phyloP scores from a whole-genome alignment of 2,113 vertebrate species.

The Cheirogaleus medius region DNA sequence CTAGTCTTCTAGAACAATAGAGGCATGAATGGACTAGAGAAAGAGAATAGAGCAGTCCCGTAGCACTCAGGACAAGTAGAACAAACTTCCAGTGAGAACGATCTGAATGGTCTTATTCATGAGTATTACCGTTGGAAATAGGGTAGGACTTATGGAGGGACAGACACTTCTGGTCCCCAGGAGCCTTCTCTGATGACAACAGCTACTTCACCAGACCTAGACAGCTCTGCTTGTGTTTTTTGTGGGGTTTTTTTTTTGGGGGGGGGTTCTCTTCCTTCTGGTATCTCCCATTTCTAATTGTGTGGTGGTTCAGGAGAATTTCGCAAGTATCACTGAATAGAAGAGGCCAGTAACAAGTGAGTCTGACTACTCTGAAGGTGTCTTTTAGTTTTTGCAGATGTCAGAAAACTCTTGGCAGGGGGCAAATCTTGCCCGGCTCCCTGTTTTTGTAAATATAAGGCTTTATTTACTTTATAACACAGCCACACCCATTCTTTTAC shows the following conservation, averaged over 20 bases:
- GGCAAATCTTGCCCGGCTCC: not conserved
- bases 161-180: not conserved
- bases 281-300: not conserved
- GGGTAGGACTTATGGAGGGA: not conserved
- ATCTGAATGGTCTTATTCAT: not conserved
- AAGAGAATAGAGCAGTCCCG: not conserved
- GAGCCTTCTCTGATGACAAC: not conserved
- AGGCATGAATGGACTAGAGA: not conserved
- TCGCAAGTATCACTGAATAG: not conserved
- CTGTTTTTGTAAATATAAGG: not conserved
- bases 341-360: not conserved
- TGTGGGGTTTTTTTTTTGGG: no score
- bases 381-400: not conserved
- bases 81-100: not conserved
- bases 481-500: not conserved
- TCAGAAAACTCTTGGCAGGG: not conserved
- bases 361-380: not conserved
- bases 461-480: not conserved
- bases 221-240: not conserved
- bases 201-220: not conserved
- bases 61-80: not conserved
- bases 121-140: not conserved
- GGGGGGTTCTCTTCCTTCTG: not conserved
- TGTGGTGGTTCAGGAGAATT: not conserved
- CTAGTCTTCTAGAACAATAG: not conserved